Base-by-base conservation (phyloP, 1,140 invertebrate species). In the Chrysomallon squamiferum region DNA sequence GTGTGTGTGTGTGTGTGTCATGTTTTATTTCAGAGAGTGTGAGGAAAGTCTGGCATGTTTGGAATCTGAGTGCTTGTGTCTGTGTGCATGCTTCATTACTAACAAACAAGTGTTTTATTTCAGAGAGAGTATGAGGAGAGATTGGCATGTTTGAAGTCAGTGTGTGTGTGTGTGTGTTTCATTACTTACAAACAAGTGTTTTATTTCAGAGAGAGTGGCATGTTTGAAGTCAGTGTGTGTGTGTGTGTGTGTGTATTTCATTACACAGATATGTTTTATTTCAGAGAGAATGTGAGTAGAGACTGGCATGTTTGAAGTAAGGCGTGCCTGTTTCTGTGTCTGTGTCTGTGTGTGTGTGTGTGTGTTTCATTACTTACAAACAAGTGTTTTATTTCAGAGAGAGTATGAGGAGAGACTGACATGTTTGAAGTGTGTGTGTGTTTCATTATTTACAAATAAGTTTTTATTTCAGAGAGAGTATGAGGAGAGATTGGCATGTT, bases 271-370 rank as follows among this genome's bases (percentile, higher is more conserved):
- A 13, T n/a, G 41, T 11, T 0, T 43, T n/a, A n/a, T 43, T 11
- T 43, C 41, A 11, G 11, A 35, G 58, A 27, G n/a, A 27, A 6
- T 57, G 54, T 57, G 25, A 27, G 9, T 57, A 29, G 22, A 29
- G 22, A 20, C 9, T 11, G 15, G 11, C n/a, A 29, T 57, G 54
- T 57, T 20, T 25, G 54, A n/a, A 29, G 22, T 22, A n/a, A 29
- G 22, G 22, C 30, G 54, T 57, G 54, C 30, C 20, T 57, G 54
- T 57, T 20, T 57, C 20, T 57, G 54, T 57, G 54, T 58, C 22
- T 58, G 56, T 58, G 56, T 58, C 22, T 57, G 54, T 57, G 54
- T 57, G 27, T 57, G 54, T 57, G 54, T 57, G 54, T 57, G 54
- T 57, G 54, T 57, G 56, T 58, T 20, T 52, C 20, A 33, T n/a